Base-by-base conservation (phyloP, 2,888 invertebrate genomes). In the Cantharis rufa region DNA sequence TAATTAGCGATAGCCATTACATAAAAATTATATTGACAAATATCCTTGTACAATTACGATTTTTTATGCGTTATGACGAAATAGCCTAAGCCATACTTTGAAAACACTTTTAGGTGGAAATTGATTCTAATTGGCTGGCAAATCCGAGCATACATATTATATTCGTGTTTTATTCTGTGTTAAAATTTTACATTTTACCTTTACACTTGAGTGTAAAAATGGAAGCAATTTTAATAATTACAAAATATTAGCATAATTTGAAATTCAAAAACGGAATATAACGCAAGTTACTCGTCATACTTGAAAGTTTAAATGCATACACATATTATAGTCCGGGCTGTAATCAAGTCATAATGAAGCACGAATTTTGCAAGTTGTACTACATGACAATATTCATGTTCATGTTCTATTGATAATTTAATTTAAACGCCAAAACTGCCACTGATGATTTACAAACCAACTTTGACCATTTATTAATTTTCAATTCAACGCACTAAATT, bases 191-290 rank as follows among this genome's bases (percentile, higher is more conserved):
- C 48, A 7, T 48, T 48, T 48, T 48, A 48, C 48, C 48, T 48
- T 48, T 48, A 48, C 48, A 48, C 48, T 32, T 7, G 48, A 48
- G 48, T 48, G 48, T 48, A 48, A 48, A 48, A 48, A 48, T 48
- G 48, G 48, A n/a, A 48, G 48, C 48, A 48, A 48, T 48, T 48
- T 48, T 48, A 48, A 48, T 48, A 48, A 48, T 48, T 70, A 32
- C 32, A 48, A 62, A 21, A 15, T 28, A 21, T 74, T 70, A 62
- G 28, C 69, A 74, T 74, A 70, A 74, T 74, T 74, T 74, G 28
- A 63, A 69, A 24, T 64, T 48, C 70, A 74, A 70, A 63, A 74
- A 48, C 48, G 48, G 27, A 15, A 74, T 70, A 70, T 74, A 69
- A 69, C 70, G 27, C 16, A 27, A 13, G 63, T 70, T 70, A 63